Conservation (phyloP, 2,888 invertebrate species). For the Hydrotaea cyrtoneurina region DNA sequence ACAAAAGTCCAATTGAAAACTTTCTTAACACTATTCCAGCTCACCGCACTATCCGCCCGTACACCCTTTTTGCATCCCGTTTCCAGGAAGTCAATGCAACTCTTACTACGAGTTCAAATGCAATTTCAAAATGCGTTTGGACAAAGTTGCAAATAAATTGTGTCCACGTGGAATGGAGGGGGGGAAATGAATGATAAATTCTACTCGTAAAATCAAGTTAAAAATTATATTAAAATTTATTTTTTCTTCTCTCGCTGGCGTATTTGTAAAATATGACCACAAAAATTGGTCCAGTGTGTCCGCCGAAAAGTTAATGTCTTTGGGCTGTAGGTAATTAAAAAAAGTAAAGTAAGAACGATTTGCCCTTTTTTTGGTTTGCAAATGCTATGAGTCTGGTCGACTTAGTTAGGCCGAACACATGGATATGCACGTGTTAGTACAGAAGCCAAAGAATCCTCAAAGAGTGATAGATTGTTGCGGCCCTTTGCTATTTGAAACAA, state of each 20-base stretch:
- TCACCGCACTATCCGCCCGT: neutral
- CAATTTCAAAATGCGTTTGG: constrained; percentile 50
- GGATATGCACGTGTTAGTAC: no score
- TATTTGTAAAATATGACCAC: constrained; percentile 13
- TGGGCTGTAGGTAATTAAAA: neutral
- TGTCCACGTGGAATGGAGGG: constrained; percentile 3
- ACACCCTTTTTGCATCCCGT: neutral
- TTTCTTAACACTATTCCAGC: constrained; percentile 56
- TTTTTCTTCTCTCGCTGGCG: neutral
- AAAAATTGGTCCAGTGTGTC: neutral
- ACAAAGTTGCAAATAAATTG: constrained; percentile 46
- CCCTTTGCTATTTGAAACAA: no score
- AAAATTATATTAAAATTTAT: constrained; percentile 60
- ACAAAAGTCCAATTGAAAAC: constrained; percentile 72
- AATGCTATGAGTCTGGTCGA: neutral
- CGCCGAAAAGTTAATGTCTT: neutral
- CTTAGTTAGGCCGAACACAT: no score
- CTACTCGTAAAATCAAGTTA: constrained; percentile 62
- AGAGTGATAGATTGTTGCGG: no score
- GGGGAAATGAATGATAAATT: constrained; percentile 24
- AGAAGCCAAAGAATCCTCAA: no score
- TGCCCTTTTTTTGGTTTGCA: neutral
- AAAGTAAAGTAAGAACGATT: neutral
- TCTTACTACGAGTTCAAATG: constrained; percentile 11
- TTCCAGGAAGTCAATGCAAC: constrained; percentile 4